Evolutionary conservation across 2,888 invertebrate genomes (phyloP), one percentile per base, ranked within the genome.

Genomic region (Zelleria hepariella): DNA sequence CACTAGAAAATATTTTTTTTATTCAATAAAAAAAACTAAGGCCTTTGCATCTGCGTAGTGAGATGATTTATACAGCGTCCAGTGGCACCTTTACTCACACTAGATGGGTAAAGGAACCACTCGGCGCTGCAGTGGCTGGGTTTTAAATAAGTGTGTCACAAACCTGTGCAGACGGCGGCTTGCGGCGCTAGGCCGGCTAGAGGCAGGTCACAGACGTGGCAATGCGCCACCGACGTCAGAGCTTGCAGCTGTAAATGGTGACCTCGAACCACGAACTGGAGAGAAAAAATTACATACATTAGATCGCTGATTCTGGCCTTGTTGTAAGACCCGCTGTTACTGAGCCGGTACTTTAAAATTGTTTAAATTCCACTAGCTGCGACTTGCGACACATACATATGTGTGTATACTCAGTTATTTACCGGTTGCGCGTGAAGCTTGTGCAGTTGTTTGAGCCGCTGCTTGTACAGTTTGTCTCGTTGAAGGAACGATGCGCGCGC

Each of bases 151-250:
- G 26, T 26, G 26, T 32, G 32, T 32, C 7, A 7, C 32, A 2
- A 7, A 32, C 32, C 32, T 7, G 10, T 10, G 7, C 32, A 32
- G 32, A 32, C 32, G 6, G 32, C 32, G 60, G 98, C 98, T 86
- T 99, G 98, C 65, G 98, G 97, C 72, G 98, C 97, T 62, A 99
- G 94, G 57, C 99, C 99, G 92, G 96, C 96, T 68, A 99, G 94
- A 66, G 96, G 94, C 75, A 93, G 91, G 74, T 95, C 94, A 89
- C 99, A 99, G 86, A 95, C 95, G 88, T 96, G 96, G 86, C 99
- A 99, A 86, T 94, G 93, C 65, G 95, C 96, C 74, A 96, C 95
- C 66, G 94, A 94, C 75, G 93, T 95, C 87, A 98, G 95, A 86
- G 96, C 96, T 75, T 95, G 94, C 70, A 95, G 93, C 71, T 94